Conservation (phyloP, 1,140 invertebrate species). For the Musca vetustissima region DNA sequence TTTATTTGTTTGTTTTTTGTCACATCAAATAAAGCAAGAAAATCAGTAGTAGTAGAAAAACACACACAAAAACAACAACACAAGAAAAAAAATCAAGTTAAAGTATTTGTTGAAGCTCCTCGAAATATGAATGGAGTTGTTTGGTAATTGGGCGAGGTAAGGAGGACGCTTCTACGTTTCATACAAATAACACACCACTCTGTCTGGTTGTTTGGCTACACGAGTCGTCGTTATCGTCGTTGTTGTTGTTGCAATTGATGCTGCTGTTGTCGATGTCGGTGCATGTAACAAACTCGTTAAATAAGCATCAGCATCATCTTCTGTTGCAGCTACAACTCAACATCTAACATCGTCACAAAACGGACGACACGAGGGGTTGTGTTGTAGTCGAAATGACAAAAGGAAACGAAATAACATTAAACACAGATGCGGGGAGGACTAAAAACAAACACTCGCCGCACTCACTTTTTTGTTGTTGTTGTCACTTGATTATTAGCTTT, state of each 20-base stretch:
- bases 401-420: background rate
- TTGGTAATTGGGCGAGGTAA: too few relatives aligned
- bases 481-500: conserved; percentile 17
- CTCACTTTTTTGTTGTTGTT: background rate
- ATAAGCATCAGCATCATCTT: background rate
- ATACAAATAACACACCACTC: conserved; percentile 20
- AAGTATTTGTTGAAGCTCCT: too few relatives aligned
- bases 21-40: conserved; percentile 4
- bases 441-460: conserved; percentile 1
- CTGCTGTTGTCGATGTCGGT: conserved; percentile 25
- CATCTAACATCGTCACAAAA: background rate
- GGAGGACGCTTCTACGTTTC: conserved; percentile 30
- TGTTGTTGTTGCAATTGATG: conserved; percentile 38
- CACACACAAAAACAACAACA: background rate
- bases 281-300: conserved; percentile 21
- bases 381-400: too few relatives aligned
- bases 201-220: conserved; percentile 23
- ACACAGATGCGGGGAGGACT: background rate
- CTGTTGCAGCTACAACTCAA: background rate
- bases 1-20: conserved; percentile 21
- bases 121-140: background rate
- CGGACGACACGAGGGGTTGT: too few relatives aligned
- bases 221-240: background rate
- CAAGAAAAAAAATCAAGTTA: background rate
- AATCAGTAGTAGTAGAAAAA: background rate